Conservation (phyloP, 2,113 vertebrate genomes). For the Mesocricetus auratus region DNA sequence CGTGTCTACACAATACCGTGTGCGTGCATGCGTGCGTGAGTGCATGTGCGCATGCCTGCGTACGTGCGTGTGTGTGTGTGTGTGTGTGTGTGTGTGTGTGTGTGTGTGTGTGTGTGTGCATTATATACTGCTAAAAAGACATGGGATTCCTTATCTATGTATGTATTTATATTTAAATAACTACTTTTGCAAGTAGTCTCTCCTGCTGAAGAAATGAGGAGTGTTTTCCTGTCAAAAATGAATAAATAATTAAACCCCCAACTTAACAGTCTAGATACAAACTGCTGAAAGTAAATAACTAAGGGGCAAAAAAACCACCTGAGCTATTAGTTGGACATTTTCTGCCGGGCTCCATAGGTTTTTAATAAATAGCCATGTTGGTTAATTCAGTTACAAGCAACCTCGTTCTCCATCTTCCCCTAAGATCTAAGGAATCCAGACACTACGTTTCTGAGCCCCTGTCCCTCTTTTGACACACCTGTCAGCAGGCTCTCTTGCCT, state of each 20-base stretch:
- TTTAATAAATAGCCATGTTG: slow-evolving; percentile 69
- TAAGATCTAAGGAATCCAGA: slow-evolving; percentile 10
- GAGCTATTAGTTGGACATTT: slow-evolving; percentile 22
- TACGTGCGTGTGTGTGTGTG: too few species aligned
- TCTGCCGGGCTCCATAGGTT: not conserved
- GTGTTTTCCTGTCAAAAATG: not conserved
- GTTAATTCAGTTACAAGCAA: slow-evolving; percentile 1
- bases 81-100: too few species aligned
- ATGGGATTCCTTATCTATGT: not conserved
- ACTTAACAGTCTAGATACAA: slow-evolving; percentile 4
- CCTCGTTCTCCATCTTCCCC: not conserved
- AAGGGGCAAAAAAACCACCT: not conserved
- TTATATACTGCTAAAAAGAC: not conserved
- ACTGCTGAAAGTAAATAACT: not conserved
- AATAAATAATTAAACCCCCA: not conserved
- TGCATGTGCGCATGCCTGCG: too few species aligned
- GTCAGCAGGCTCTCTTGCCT: not conserved
- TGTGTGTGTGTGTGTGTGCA: too few species aligned
- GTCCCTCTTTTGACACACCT: not conserved
- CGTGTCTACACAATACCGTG: too few species aligned
- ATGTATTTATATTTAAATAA: not conserved
- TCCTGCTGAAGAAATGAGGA: not conserved
- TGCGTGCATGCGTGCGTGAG: too few species aligned
- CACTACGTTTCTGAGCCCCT: not conserved
- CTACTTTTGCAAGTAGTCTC: not conserved